A percentile compares a stretch with the other conserved stretches of the same genome.
Conservation (phyloP, 35 echinoderm and acorn worm species). For the Hemicentrotus pulcherrimus region DNA sequence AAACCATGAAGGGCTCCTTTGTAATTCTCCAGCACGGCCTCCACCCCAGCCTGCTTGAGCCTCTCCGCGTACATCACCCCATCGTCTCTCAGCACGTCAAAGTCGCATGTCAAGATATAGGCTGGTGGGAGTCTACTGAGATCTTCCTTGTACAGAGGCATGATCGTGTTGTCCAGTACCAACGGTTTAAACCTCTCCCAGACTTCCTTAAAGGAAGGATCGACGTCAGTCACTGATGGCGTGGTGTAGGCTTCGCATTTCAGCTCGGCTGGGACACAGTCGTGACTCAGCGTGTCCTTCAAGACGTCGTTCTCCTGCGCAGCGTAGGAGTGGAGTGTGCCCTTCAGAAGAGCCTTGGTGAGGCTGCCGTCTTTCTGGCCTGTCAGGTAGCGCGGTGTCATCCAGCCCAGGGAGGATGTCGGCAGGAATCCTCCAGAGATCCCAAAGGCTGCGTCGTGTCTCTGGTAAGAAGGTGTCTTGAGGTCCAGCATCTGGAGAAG, state of each 20-base stretch:
- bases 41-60: constrained; percentile 56
- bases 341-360: constrained; percentile 12
- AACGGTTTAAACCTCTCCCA: constrained; percentile 57
- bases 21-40: constrained; percentile 49
- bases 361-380: not conserved
- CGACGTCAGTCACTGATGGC: not conserved
- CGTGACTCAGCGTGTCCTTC: not conserved
- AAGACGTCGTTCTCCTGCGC: not conserved
- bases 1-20: constrained; percentile 54
- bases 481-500: constrained; percentile 47
- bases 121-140: constrained; percentile 62
- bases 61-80: constrained; percentile 57
- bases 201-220: constrained; percentile 21
- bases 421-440: constrained; percentile 46
- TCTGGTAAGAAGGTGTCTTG: constrained; percentile 74
- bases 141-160: constrained; percentile 53
- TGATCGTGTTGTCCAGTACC: constrained; percentile 46
- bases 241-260: not conserved
- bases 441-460: constrained; percentile 57
- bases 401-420: constrained; percentile 35
- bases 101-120: constrained; percentile 60
- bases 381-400: constrained; percentile 13
- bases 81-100: constrained; percentile 66
- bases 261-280: not conserved
- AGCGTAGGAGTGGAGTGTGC: not conserved